phyloP scores from a whole-genome alignment of 2,888 invertebrate species.

The Oligia strigilis region DNA sequence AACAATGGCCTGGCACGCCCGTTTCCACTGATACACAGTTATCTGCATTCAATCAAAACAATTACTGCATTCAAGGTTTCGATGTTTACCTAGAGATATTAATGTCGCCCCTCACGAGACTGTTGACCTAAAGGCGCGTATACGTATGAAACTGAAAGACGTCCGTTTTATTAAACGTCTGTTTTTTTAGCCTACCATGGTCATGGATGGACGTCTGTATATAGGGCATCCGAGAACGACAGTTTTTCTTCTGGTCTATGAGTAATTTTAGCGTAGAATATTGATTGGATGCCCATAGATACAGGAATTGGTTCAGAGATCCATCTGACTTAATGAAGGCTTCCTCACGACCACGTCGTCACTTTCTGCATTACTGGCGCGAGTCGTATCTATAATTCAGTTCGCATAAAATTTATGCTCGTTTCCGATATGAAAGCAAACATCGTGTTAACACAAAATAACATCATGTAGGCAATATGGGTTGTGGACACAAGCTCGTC shows the following conservation, averaged over 20 bases:
- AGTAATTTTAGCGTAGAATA: neutral
- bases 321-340: neutral
- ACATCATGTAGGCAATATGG: neutral
- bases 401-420: neutral
- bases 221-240: neutral
- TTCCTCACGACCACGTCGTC: neutral
- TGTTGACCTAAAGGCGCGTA: slow-evolving; percentile 1
- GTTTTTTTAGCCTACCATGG: neutral
- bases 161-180: neutral
- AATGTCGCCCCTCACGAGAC: slow-evolving; percentile 22
- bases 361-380: neutral
- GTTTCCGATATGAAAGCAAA: slow-evolving; percentile 17
- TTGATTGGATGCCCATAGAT: neutral
- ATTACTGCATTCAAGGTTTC: slow-evolving; percentile 49
- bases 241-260: neutral
- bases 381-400: neutral
- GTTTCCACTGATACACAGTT: slow-evolving; percentile 36
- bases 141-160: neutral
- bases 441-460: slow-evolving; percentile 22
- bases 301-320: neutral
- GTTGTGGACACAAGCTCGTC: slow-evolving; percentile 26
- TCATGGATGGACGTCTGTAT: neutral
- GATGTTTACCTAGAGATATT: slow-evolving; percentile 37
- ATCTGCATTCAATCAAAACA: slow-evolving; percentile 54
- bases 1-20: slow-evolving; percentile 49